Evolutionary conservation across 2,797 vertebrate genomes (phyloP), one percentile per base, ranked within the genome.

Genomic region (Morus bassanus): DNA sequence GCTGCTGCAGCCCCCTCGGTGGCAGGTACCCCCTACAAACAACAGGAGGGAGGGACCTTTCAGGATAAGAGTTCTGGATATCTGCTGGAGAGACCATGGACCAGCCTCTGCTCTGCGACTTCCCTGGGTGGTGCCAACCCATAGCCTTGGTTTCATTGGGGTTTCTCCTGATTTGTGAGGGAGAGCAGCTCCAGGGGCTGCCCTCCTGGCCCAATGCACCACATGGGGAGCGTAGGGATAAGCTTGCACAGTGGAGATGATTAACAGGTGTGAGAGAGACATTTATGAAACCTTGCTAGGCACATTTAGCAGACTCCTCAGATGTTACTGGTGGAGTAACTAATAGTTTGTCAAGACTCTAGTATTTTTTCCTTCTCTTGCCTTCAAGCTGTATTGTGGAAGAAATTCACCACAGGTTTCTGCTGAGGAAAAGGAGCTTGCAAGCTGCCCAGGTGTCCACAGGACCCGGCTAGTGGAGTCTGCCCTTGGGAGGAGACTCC

Each of bases 1-100:
- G 37, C 60, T 72, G 50, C 72, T 0, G 1, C 92, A 33, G 75
- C 61, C 5, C 59, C 59, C 45, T 96, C 95, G 0, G 46, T 18
- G 31, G 41, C 82, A 39, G 95, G 78, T 17, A 68, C 48, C 39
- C 92, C 80, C 98, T 98, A 54, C 21, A 92, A 95, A 69, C n/a
- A 89, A 85, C 31, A 94, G 43, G 57, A 90, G 33, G 13, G 11
- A 80, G n/a, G 27, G 51, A 84, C 17, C 39, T 53, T 69, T 90
- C 51, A 80, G 48, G 10, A 46, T 43, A 69, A 0, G 0, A 72
- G 14, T 70, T 78, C 48, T 39, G 13, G 13, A 7, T 25, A 37
- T 19, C 31, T 79, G 61, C 50, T 73, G 35, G 54, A 88, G 25
- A 46, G 6, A 74, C n/a, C 54, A 65, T 1, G 13, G 63, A 82